Conservation (phyloP, 2,797 vertebrate genomes). For the Potorous gilbertii region DNA sequence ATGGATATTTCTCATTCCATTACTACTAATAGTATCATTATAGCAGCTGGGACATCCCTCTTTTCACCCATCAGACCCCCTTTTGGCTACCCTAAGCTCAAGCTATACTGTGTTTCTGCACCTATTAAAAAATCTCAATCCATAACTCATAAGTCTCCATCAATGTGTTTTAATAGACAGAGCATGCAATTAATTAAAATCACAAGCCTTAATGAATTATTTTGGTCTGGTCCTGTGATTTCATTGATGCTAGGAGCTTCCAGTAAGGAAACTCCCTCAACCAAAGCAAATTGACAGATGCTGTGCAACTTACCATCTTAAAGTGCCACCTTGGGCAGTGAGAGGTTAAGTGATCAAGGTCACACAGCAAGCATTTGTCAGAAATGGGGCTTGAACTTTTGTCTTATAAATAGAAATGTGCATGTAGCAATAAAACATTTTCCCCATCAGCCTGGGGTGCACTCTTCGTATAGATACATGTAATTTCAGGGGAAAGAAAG, state of each 20-base stretch:
- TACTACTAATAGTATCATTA: not conserved
- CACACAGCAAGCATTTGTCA: not conserved
- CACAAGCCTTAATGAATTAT: not conserved
- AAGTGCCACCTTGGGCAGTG: not conserved
- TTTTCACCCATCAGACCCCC: not conserved
- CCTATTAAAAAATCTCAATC: not conserved
- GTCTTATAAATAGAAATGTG: not conserved
- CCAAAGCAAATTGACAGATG: not conserved
- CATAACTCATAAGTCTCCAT: not conserved
- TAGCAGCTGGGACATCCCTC: not conserved
- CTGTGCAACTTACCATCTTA: not conserved
- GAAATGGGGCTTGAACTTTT: not conserved
- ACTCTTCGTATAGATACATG: not conserved
- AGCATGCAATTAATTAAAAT: not conserved
- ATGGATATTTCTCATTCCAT: not conserved
- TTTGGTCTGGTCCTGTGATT: not conserved
- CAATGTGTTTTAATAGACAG: not conserved
- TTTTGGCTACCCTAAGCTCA: not conserved
- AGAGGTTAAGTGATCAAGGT: not conserved
- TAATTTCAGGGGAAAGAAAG: not conserved
- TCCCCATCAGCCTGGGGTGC: not conserved
- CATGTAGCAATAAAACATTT: not conserved
- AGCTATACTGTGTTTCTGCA: not conserved
- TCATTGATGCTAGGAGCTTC: not conserved
- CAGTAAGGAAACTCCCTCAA: not conserved